Base-by-base conservation (phyloP, 2,888 invertebrate genomes). In the Caenorhabditis drosophilae region DNA sequence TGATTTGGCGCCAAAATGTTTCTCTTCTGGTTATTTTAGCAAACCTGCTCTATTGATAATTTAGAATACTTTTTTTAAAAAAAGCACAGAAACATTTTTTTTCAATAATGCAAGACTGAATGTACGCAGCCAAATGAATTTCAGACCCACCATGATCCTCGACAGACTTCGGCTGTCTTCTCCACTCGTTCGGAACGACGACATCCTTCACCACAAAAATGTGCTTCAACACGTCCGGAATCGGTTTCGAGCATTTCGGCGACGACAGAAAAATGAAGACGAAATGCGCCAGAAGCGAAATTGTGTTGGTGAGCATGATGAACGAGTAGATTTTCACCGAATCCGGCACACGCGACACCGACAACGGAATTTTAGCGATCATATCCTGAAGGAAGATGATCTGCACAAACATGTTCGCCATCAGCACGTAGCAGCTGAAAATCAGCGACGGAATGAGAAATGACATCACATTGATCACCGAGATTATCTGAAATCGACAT, bases 371-470 rank as follows among this genome's bases (percentile, higher is more conserved):
- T 31, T 60, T 68, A 6, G 46, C 54, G 27, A 77, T 44, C 31
- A 73, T 40, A 25, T 80, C 78, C 35, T 71, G 63, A 9, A 80
- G 58, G 59, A 73, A 80, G 12, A 80, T 55, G 18, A 56, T 44
- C 41, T 79, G 77, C 4, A 80, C 44, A 53, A 76, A 58, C 35
- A 75, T 52, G 12, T 55, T 55, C 7, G 53, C 3, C 61, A 55
- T 60, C 15, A 61, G 49, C 7, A 26, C 25, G 52, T 58, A 49
- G n/a, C 11, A 9, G 34, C 57, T 35, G 22, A 57, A 35, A 1
- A 34, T 15, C 20, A 53, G 1, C 1, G 48, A 16, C 4, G 52
- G 52, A 11, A 60, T 25, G 20, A 53, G 25, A 44, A 55, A 56
- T 15, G 51, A 16, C 12, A 47, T 16, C 7, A 23, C 22, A 34